Base-by-base conservation (phyloP, 30 jellyfish, hydroid and myxozoan genomes). In the Phacellophora camtschatica region DNA sequence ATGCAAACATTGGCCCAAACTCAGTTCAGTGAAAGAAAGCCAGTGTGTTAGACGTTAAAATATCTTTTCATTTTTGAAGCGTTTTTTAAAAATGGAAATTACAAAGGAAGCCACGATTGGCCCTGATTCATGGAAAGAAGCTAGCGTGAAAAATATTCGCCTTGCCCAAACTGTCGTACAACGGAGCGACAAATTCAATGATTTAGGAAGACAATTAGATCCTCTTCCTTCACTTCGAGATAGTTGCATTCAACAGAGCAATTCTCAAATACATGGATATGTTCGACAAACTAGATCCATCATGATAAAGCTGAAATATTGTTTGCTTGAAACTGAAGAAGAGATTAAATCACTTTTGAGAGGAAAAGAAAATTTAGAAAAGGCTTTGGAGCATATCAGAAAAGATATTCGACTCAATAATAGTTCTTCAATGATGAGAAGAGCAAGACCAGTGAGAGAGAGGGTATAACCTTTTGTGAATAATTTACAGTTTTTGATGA, bases 141-240 rank as follows among this genome's bases (percentile, higher is more conserved):
- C 96, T 16, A 83, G 95, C 63, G 41, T 90, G 7, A 66, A 63
- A 23, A 90, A 90, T 75, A 83, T 90, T 23, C 84, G 86, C 15
- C 89, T 90, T 1, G 92, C 96, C 13, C 97, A 90, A 50, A 58
- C 96, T 4, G 97, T 90, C 36, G 87, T 83, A 18, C 96, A 90
- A 50, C 82, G 97, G 33, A 90, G 97, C 61, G 97, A 90, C 77
- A 90, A 90, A 62, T 90, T 83, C 77, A 90, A 90, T 53, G 96
- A 83, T 23, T 36, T 90, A 4, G 97, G 97, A 54, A 57, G 83
- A 37, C 97, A 90, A 50, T 85, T 90, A 16, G 97, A 90, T 41
- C 97, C 97, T 5, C 72, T 90, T 37, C 97, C 97, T 1, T 83
- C 97, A 18, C 83, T 90, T 24, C 42, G 96, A 67, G 97, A 90